Base-by-base conservation (phyloP, 2,797 vertebrate species). In the Petrocephalus schoutedeni region DNA sequence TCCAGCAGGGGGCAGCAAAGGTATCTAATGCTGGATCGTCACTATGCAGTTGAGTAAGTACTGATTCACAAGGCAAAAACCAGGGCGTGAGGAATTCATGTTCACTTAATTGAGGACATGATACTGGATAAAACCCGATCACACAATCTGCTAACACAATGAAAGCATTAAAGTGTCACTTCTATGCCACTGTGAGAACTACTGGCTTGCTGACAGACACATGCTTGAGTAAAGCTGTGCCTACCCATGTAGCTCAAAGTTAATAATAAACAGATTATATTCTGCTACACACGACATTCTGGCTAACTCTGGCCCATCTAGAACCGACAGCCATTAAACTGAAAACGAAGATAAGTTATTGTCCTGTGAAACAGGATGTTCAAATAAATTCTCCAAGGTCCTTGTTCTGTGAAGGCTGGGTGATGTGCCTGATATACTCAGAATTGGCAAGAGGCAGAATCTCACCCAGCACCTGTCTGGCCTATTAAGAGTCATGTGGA, bases 1-100 rank as follows among this genome's bases (percentile, higher is more conserved):
- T 49, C 74, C 74, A 80, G 74, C 74, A 80, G 74, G 41, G 74
- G 41, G 41, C 74, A 80, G 74, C 41, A 80, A 80, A 80, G 74
- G 74, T 80, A 49, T 49, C 74, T 49, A 80, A 45, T 19, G 41
- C 36, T 45, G 36, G 71, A 45, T 45, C 71, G 23, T n/a, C 74
- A 80, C 19, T 9, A 49, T 49, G 74, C 74, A 80, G 19, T 77
- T 19, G 36, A 45, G 32, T 32, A 74, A 74, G 32, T 32, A 16
- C 36, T 41, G 6, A 36, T 77, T 77, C 74, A 77, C 19, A n/a
- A 45, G 19, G 74, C 74, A 77, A 49, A 49, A 77, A 77, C 5
- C 71, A 77, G 36, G 74, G 74, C 6, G 41, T 9, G 32, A 49
- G 41, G 74, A 77, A 49, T 41, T 45, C 36, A 45, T 77, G 74